Evolutionary conservation across 2,113 vertebrate species (phyloP).

Genomic region (Lucifuga dentata): DNA sequence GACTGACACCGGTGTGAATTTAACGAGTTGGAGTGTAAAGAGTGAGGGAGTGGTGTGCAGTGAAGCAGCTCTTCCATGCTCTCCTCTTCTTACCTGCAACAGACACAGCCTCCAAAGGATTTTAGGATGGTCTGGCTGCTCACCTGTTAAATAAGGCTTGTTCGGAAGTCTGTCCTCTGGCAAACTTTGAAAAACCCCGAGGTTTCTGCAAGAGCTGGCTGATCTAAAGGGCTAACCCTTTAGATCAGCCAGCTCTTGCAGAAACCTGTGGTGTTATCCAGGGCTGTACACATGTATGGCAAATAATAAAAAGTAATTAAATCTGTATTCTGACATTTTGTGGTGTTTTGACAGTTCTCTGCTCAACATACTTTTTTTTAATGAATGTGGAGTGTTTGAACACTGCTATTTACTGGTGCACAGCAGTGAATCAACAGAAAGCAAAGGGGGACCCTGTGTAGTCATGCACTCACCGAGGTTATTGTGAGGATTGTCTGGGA

Average conservation of each 20-base stretch:
- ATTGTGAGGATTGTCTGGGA: constrained; percentile 68
- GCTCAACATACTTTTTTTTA: constrained; percentile 40
- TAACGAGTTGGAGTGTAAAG: constrained; percentile 68
- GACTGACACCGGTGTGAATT: constrained; percentile 72
- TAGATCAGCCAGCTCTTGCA: constrained; percentile 34
- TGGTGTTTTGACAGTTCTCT: constrained; percentile 47
- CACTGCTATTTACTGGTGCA: constrained; percentile 53
- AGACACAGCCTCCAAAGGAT: constrained; percentile 69
- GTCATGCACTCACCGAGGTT: constrained; percentile 63
- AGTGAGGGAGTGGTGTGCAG: constrained; percentile 63
- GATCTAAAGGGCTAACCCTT: constrained; percentile 1
- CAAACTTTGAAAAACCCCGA: constrained; percentile 48
- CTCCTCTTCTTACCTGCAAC: constrained; percentile 67
- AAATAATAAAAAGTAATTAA: constrained; percentile 57
- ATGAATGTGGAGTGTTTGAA: constrained; percentile 49
- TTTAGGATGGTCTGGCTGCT: constrained; percentile 56
- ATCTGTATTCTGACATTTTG: constrained; percentile 55
- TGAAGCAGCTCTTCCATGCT: constrained; percentile 60
- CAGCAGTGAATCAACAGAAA: constrained; percentile 55
- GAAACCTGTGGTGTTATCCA: background rate
- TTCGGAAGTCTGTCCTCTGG: constrained; percentile 29
- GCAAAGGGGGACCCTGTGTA: constrained; percentile 57
- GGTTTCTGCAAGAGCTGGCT: constrained; percentile 31
- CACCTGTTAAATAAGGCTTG: constrained; percentile 65
- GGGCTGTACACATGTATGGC: background rate